These are phyloP conservation scores for Athene cunicularia DNA, from an alignment of 2,113 vertebrate genomes.

Conservation along the genomic window DNA sequence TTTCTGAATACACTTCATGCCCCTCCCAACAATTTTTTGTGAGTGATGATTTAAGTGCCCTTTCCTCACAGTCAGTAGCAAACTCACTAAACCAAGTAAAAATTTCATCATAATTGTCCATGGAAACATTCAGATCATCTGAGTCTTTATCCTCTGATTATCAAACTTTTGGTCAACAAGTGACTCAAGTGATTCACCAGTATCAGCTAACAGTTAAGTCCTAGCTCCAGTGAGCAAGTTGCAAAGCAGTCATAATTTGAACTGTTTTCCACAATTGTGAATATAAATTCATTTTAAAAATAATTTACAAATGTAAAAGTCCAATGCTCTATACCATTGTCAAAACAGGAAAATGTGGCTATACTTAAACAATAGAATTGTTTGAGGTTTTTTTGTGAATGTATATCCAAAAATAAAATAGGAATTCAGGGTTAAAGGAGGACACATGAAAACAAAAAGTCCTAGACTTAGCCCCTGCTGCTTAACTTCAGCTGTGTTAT, in stretches of 20 bases:
- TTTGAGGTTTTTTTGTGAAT: neutral
- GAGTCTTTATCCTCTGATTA: neutral
- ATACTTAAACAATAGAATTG: neutral
- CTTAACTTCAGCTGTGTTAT: neutral
- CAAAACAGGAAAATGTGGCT: neutral
- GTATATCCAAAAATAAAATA: neutral
- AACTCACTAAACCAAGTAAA: neutral
- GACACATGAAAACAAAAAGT: neutral
- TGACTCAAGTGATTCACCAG: neutral
- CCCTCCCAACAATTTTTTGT: neutral
- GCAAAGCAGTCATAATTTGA: neutral
- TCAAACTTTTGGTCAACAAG: neutral
- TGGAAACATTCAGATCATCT: neutral
- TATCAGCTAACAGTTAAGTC: neutral
- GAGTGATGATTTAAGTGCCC: neutral
- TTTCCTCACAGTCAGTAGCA: neutral
- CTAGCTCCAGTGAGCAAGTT: neutral
- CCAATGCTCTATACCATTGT: neutral
- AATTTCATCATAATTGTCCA: neutral
- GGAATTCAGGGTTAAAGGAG: neutral
- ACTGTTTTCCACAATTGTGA: neutral
- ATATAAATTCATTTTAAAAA: neutral
- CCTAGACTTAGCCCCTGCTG: neutral
- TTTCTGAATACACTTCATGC: neutral
- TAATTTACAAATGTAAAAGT: neutral